Evolutionary conservation across 2,797 vertebrate species (phyloP).

Genomic region (Arrhamphus sclerolepis): DNA sequence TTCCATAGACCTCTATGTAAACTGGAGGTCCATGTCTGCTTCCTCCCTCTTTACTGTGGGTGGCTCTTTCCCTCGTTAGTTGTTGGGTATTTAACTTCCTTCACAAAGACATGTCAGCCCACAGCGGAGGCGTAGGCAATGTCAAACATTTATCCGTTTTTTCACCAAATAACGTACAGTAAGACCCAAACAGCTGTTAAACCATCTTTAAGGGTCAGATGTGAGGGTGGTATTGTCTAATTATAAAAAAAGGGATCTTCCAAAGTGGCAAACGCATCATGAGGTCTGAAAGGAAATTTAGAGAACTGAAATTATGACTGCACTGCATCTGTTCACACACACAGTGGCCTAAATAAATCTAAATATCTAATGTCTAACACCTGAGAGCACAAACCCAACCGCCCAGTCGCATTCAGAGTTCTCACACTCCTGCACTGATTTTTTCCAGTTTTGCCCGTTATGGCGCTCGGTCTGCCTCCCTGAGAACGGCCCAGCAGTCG

Average conservation of each 20-base stretch:
- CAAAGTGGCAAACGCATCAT: slow-evolving; percentile 1
- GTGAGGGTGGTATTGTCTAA: neutral
- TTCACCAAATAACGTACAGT: no score
- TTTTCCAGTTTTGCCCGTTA: slow-evolving; percentile 61
- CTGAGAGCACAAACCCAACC: slow-evolving; percentile 11
- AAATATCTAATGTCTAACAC: slow-evolving; percentile 13
- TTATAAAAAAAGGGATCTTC: neutral
- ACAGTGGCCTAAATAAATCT: slow-evolving; percentile 5
- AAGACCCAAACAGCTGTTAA: neutral
- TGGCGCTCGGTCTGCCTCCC: slow-evolving; percentile 41
- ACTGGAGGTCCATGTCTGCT: no score
- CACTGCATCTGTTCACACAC: neutral
- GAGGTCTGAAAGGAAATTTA: slow-evolving; percentile 1
- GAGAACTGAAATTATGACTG: neutral
- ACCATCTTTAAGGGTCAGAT: neutral
- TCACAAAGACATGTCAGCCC: no score
- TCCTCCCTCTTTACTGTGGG: no score
- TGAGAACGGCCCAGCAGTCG: slow-evolving; percentile 47
- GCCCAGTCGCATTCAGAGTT: slow-evolving; percentile 21
- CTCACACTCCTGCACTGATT: slow-evolving; percentile 46
- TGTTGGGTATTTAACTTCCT: no score
- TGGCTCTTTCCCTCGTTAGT: no score
- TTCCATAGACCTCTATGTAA: no score
- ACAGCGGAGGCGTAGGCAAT: no score
- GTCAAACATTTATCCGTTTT: no score